phyloP scores from a whole-genome alignment of 2,113 vertebrate species.

The Dipodomys stephensi region DNA sequence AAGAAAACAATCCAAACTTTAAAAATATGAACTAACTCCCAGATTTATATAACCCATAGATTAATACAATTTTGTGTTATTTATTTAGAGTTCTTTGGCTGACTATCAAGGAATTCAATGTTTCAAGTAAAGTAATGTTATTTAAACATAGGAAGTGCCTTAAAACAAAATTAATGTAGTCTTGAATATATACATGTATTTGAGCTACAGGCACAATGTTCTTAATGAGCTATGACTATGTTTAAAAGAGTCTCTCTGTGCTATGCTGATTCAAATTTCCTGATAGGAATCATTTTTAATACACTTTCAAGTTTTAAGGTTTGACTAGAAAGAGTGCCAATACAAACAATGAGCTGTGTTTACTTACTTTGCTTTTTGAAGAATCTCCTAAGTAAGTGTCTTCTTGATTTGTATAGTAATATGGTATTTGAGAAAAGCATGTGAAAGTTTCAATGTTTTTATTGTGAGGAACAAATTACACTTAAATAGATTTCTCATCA shows the following conservation, averaged over 20 bases:
- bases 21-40: background rate
- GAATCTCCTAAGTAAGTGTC: constrained; percentile 42
- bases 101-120: constrained; percentile 50
- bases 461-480: constrained; percentile 2
- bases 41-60: constrained; percentile 22
- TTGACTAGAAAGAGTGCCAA: constrained; percentile 30
- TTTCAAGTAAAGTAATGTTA: constrained; percentile 48
- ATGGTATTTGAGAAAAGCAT: background rate
- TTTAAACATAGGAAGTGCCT: constrained; percentile 65
- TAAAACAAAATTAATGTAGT: constrained; percentile 51
- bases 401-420: constrained; percentile 42
- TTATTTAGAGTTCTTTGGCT: constrained; percentile 49
- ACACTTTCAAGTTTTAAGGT: constrained; percentile 58
- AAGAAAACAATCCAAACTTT: background rate
- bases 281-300: constrained; percentile 67
- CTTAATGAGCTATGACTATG: constrained; percentile 75
- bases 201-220: constrained; percentile 66
- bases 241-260: constrained; percentile 39
- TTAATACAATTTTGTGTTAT: constrained; percentile 37
- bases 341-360: constrained; percentile 58
- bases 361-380: constrained; percentile 63
- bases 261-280: constrained; percentile 71
- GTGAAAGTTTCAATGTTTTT: background rate
- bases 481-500: constrained; percentile 45
- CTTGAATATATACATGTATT: constrained; percentile 44